Percentiles rank a stretch among this genome's conserved stretches.
These are phyloP conservation scores for Stenoptilia bipunctidactyla DNA, from an alignment of 2,888 invertebrate species.

Conservation along the genomic window DNA sequence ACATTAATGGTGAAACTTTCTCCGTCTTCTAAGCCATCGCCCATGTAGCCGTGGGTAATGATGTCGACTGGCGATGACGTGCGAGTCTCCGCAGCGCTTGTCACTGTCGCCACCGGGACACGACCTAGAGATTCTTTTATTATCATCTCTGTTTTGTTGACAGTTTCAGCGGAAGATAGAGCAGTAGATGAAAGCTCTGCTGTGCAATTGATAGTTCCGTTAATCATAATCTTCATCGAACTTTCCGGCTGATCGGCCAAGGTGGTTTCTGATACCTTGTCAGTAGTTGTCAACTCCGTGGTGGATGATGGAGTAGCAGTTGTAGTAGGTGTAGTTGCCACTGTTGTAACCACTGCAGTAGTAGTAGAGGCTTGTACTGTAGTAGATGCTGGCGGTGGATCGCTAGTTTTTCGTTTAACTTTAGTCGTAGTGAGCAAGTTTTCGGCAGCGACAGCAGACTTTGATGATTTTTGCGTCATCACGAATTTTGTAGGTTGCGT, in stretches of 20 bases:
- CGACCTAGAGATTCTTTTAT: constrained; percentile 31
- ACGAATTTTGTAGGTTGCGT: constrained; percentile 22
- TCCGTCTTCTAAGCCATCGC: constrained; percentile 52
- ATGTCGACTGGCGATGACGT: constrained; percentile 48
- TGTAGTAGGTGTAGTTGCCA: neutral
- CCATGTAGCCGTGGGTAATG: constrained; percentile 42
- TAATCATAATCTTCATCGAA: constrained; percentile 46
- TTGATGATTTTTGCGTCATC: constrained; percentile 25
- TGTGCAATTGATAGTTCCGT: constrained; percentile 60
- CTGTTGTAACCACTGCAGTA: constrained; percentile 12
- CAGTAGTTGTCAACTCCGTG: neutral
- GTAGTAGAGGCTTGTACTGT: constrained; percentile 18
- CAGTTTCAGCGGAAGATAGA: constrained; percentile 8
- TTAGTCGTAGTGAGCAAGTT: constrained; percentile 34
- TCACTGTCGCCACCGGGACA: constrained; percentile 31
- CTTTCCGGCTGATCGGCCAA: constrained; percentile 44
- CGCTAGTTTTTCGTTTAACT: constrained; percentile 46
- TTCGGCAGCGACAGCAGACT: constrained; percentile 24
- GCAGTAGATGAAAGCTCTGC: constrained; percentile 54
- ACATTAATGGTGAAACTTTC: constrained; percentile 71
- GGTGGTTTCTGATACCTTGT: constrained; percentile 13
- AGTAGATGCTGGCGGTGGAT: constrained; percentile 19
- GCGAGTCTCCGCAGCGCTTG: constrained; percentile 32
- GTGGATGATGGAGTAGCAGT: constrained; percentile 3
- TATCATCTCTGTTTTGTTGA: constrained; percentile 32